Conservation (phyloP, 2,113 vertebrate genomes). For the Eudyptes chrysolophus region DNA sequence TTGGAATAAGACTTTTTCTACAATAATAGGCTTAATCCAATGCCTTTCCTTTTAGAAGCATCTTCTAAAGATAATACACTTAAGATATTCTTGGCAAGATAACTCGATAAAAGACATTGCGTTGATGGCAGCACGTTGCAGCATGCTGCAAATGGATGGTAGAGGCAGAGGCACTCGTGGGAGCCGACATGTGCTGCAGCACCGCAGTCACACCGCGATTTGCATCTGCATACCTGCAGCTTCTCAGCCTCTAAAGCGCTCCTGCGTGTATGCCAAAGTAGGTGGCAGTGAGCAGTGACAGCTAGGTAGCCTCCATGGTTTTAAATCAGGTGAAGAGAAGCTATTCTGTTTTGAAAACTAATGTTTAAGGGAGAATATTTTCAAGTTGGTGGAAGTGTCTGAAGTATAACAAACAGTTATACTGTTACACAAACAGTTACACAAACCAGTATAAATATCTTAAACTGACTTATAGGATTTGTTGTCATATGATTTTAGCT, state of each 20-base stretch:
- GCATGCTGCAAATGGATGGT: no score
- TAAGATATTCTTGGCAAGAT: background rate
- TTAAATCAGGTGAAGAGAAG: background rate
- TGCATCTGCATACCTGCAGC: background rate
- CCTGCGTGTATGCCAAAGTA: rapidly evolving
- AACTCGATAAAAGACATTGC: rapidly evolving
- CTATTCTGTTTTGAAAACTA: background rate
- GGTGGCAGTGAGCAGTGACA: background rate
- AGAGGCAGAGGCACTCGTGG: background rate
- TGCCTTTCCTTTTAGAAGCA: background rate
- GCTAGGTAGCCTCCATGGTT: background rate
- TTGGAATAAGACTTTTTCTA: background rate
- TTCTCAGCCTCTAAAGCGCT: background rate
- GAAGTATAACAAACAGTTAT: background rate
- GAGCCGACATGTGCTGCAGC: background rate
- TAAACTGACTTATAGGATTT: background rate
- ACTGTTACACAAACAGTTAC: no score
- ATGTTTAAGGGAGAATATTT: background rate
- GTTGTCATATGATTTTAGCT: background rate
- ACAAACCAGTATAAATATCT: background rate
- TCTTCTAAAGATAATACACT: background rate
- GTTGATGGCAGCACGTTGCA: background rate
- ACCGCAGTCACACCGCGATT: background rate
- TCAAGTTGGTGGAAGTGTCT: background rate
- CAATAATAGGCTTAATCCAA: background rate